These are phyloP conservation scores for Coelinius sp. DNA, from an alignment of 2,888 invertebrate species.

Conservation along the genomic window DNA sequence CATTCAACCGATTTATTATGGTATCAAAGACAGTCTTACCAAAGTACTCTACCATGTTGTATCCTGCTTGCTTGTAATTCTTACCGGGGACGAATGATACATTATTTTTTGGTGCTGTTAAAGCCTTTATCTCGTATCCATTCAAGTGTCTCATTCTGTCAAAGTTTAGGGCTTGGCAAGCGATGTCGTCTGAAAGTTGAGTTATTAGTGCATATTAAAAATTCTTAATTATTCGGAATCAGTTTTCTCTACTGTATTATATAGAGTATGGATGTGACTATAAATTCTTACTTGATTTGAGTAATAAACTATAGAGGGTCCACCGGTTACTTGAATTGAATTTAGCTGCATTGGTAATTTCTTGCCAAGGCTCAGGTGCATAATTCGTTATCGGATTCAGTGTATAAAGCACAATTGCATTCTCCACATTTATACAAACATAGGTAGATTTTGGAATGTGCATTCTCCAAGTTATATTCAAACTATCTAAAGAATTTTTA, in stretches of 20 bases:
- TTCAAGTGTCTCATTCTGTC: neutral
- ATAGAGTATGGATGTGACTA: too few species aligned
- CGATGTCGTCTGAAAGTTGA: neutral
- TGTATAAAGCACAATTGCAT: neutral
- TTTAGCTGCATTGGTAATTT: neutral
- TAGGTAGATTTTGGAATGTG: neutral
- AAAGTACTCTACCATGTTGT: neutral
- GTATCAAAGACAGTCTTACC: neutral
- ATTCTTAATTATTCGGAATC: neutral
- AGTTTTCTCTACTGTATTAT: neutral
- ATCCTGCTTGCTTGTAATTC: neutral
- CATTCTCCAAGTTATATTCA: neutral
- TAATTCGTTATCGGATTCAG: conserved; percentile 7
- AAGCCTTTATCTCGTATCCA: neutral
- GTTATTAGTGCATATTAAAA: neutral
- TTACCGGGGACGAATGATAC: neutral
- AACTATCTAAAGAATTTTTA: neutral
- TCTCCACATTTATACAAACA: neutral
- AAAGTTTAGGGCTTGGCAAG: neutral
- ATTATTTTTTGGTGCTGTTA: neutral
- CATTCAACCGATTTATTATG: neutral
- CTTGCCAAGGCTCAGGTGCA: neutral
- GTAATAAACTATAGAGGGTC: neutral
- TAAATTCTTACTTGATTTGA: neutral
- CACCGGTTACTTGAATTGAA: neutral